Evolutionary conservation across 1,140 invertebrate species (phyloP).

Genomic region (Trypoxylus dichotomus): DNA sequence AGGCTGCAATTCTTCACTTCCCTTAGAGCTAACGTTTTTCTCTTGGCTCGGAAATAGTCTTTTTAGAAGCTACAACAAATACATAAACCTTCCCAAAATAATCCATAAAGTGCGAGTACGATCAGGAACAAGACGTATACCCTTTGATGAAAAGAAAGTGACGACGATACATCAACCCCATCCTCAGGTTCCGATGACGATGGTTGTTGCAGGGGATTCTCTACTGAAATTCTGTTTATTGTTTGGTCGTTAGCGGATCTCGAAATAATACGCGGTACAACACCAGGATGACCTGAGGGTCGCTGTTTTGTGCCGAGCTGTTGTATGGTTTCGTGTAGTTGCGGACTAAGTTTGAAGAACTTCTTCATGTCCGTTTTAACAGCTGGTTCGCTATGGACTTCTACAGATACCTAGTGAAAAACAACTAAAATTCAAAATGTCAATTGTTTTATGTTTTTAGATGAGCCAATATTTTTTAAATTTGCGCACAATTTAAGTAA

Average conservation of each 20-base stretch:
- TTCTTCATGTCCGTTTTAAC: constrained; percentile 7
- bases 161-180: neutral
- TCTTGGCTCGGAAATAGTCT: neutral
- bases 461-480: neutral
- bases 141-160: neutral
- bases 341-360: neutral
- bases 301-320: constrained; percentile 4
- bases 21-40: neutral
- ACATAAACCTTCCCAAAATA: neutral
- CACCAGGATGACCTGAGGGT: neutral
- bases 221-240: neutral
- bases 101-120: neutral
- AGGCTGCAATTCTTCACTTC: neutral
- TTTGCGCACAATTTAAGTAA: too few relatives aligned
- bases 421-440: constrained; percentile 12
- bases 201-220: neutral
- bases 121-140: neutral
- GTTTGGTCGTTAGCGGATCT: neutral
- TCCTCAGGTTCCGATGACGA: neutral
- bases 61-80: neutral
- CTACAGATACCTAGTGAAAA: constrained; percentile 9
- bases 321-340: constrained; percentile 28
- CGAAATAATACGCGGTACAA: neutral
- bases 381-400: constrained; percentile 4
- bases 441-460: neutral